Base-by-base conservation (phyloP, 2,113 vertebrate genomes). In the Corythornis vintsioides region DNA sequence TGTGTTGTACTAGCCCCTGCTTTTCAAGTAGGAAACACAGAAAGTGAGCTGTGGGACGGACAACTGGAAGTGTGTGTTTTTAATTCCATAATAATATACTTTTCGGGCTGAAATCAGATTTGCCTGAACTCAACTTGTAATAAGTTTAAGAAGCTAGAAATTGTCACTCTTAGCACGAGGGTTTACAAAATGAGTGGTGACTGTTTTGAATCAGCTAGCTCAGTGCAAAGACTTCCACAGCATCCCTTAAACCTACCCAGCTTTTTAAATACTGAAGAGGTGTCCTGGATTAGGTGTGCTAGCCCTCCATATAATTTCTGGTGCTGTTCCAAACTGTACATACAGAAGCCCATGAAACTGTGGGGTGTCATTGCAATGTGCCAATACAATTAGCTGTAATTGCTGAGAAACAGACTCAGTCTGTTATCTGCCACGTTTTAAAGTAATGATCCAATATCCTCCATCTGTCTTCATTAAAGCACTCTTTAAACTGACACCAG, bases 391-490 rank as follows among this genome's bases (percentile, higher is more conserved):
- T 95, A 96, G 86, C 61, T 92, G 1, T 93, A 95, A 96, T 88
- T 95, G 91, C 92, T 48, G 87, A 72, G 85, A 94, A 96, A 92
- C 91, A 88, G 93, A 69, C 88, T 90, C 70, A 76, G 71, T 56
- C 91, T 91, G 82, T 81, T 93, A 96, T 89, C 94, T 88, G 91
- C 87, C 92, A 88, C 79, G n/a, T 91, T 91, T 92, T 74, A 88
- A 91, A 91, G 92, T 82, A 87, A 89, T 60, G 91, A 96, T 85
- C 92, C 87, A 79, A 80, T n/a, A 86, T 92, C 79, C 56, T 67
- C 91, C 94, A 96, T 95, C 94, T 93, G 89, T 95, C 90, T 90
- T 86, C 89, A 94, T 92, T 78, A 93, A 87, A 67, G 64, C 45
- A n/a, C 76, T 29, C 70, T 83, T 92, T 83, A 91, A 92, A 92